Evolutionary conservation across 2,797 vertebrate species (phyloP), one percentile per base, ranked within the genome.

Genomic region (Helostoma temminkii): DNA sequence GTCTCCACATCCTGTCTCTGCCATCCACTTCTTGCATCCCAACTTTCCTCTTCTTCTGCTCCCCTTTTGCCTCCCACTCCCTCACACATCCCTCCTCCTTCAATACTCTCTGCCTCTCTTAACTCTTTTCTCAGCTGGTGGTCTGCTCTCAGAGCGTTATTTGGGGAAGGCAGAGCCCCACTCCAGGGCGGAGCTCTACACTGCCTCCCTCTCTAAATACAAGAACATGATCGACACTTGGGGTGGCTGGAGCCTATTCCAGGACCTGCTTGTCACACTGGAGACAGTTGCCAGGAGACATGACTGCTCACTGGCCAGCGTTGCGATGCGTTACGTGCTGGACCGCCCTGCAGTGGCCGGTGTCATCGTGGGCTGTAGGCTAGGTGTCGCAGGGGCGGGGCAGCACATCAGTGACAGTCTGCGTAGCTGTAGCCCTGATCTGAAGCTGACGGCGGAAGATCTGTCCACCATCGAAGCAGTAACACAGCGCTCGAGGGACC

Each of bases 181-280:
- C 4, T 79, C 76, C 25, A 63, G 58, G 75, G 65, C 26, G 3
- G 85, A 87, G 61, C 84, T 91, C 57, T 34, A 63, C 82, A 90
- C 84, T 0, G 76, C 83, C 24, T 90, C 85, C 32, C 83, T 88
- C 42, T 85, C 83, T 3, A 91, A 85, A 67, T 89, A 87, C 76
- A 86, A 86, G 78, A 85, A 83, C 21, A 49, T 89, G 76, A 80
- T 90, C 2, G 52, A 89, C 55, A 24, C 66, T 21, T 90, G 77
- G 82, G 85, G 84, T 0, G 81, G 83, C 4, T 88, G 88, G 85
- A 65, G 45, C 39, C 74, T 91, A 24, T 91, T 92, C 57, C 84
- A 91, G 79, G 86, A 90, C 46, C 82, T 89, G 50, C 76, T 88
- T 16, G 73, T 77, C 21, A 48, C 74, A 74, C 74, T 88, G 73